A percentile compares a stretch with the other conserved stretches of the same genome.
These are phyloP conservation scores for Papilio polytes DNA, from an alignment of 1,140 invertebrate genomes.

Conservation along the genomic window DNA sequence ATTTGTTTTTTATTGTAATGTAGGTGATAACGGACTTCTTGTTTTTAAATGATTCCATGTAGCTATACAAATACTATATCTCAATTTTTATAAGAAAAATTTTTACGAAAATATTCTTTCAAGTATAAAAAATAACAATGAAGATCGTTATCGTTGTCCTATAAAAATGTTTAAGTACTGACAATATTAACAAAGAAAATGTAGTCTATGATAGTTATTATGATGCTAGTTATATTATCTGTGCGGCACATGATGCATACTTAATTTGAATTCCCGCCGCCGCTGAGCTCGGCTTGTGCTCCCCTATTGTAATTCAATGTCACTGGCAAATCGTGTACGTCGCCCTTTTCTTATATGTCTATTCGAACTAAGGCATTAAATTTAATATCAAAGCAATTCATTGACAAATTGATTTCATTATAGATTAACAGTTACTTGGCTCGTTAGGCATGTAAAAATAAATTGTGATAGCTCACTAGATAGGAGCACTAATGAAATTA, in stretches of 20 bases:
- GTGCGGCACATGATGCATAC: not conserved
- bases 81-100: too few species aligned
- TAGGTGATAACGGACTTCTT: too few species aligned
- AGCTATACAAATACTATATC: too few species aligned
- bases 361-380: not conserved
- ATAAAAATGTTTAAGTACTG: not conserved
- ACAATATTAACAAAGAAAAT: not conserved
- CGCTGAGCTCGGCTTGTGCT: not conserved
- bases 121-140: not conserved
- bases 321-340: not conserved
- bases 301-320: not conserved
- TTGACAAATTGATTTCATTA: not conserved
- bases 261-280: constrained; percentile 9
- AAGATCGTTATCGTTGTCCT: not conserved
- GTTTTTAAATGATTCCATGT: too few species aligned
- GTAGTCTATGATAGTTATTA: not conserved
- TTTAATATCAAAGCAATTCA: not conserved
- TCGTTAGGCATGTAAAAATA: too few species aligned
- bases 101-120: not conserved
- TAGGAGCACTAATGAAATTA: too few species aligned
- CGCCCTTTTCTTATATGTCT: not conserved
- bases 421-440: too few species aligned
- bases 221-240: not conserved
- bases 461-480: too few species aligned
- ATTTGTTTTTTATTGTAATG: too few species aligned